Evolutionary conservation across 2,888 invertebrate genomes (phyloP).

Genomic region (Cephus sareptanus): DNA sequence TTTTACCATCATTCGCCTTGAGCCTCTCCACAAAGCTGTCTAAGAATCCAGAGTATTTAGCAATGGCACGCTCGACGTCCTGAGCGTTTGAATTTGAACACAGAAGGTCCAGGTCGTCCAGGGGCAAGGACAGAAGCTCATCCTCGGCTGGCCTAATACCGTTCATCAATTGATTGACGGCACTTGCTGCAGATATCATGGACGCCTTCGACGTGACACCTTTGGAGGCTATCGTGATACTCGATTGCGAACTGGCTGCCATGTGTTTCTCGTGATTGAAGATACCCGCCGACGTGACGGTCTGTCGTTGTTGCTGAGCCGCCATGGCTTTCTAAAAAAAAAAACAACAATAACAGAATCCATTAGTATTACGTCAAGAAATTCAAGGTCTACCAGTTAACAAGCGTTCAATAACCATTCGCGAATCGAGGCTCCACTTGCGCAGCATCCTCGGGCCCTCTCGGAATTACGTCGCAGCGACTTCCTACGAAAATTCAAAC

Average conservation of each 20-base stretch:
- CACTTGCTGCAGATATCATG: slow-evolving; percentile 65
- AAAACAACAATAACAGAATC: slow-evolving; percentile 7
- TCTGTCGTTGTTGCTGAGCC: slow-evolving; percentile 83
- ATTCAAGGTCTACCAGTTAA: slow-evolving; percentile 8
- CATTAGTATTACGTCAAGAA: not conserved
- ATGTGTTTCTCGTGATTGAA: slow-evolving; percentile 83
- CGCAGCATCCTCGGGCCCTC: slow-evolving; percentile 32
- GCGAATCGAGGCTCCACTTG: slow-evolving; percentile 54
- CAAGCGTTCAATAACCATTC: slow-evolving; percentile 41
- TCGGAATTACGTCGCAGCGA: not conserved
- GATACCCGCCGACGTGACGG: slow-evolving; percentile 82
- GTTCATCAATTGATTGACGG: slow-evolving; percentile 76
- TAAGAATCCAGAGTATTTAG: slow-evolving; percentile 83
- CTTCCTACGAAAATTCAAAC: not conserved
- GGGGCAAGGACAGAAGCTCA: slow-evolving; percentile 73
- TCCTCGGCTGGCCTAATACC: slow-evolving; percentile 78
- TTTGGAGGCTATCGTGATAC: slow-evolving; percentile 82
- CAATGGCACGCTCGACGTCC: slow-evolving; percentile 84
- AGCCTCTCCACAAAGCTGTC: slow-evolving; percentile 80
- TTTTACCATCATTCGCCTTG: slow-evolving; percentile 70
- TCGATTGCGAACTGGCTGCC: slow-evolving; percentile 80
- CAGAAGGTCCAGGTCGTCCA: slow-evolving; percentile 84
- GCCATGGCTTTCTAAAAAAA: slow-evolving; percentile 66
- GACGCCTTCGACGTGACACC: slow-evolving; percentile 71
- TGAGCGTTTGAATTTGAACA: slow-evolving; percentile 79